These are phyloP conservation scores for Hemibagrus wyckioides DNA, from an alignment of 2,113 vertebrate species.

Conservation along the genomic window DNA sequence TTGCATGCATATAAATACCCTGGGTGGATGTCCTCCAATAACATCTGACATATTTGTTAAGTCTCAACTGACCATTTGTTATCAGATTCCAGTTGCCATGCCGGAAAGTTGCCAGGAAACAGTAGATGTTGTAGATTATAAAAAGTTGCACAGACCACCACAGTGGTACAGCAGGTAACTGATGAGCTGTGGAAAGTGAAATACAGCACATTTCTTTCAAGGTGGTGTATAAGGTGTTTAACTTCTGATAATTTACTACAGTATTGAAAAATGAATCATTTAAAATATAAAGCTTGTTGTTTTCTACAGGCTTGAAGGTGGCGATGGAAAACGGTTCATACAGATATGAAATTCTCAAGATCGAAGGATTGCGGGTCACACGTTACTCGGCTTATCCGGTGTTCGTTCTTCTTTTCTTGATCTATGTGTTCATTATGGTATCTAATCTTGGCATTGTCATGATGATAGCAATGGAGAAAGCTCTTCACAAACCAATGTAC, in stretches of 20 bases:
- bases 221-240: neutral
- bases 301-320: constrained; percentile 14
- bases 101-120: constrained; percentile 10
- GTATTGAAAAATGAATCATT: neutral
- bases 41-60: neutral
- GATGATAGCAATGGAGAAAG: constrained; percentile 51
- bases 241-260: neutral
- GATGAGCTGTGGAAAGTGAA: neutral
- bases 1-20: neutral
- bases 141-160: neutral
- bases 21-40: neutral
- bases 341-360: constrained; percentile 51
- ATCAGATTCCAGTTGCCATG: neutral
- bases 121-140: neutral
- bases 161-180: neutral
- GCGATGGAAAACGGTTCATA: constrained; percentile 59
- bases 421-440: constrained; percentile 58
- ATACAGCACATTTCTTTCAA: neutral
- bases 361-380: constrained; percentile 64
- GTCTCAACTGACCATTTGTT: neutral
- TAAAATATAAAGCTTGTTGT: neutral
- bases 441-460: constrained; percentile 54
- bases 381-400: constrained; percentile 49
- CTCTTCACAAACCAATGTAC: constrained; percentile 65
- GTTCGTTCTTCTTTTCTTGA: constrained; percentile 58